Evolutionary conservation across 2,797 vertebrate genomes (phyloP).

Genomic region (Onychomys leucogaster): DNA sequence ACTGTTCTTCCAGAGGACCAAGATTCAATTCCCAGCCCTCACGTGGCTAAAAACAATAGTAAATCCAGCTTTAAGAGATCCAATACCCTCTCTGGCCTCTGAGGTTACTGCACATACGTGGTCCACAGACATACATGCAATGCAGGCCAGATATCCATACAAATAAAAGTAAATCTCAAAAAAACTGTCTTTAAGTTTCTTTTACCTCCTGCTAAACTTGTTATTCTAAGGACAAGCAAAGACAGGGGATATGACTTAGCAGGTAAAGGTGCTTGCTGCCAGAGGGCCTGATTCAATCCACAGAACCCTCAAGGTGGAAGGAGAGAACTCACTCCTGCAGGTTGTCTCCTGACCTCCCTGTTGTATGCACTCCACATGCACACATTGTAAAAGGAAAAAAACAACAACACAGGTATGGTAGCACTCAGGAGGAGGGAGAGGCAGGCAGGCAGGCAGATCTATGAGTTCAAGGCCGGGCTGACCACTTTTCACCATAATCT

Average conservation of each 20-base stretch:
- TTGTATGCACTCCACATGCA: neutral
- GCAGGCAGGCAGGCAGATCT: neutral
- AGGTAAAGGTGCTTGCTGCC: no score
- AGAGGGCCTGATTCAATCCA: neutral
- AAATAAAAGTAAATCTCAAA: neutral
- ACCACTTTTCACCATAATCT: conserved; percentile 19
- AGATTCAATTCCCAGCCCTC: neutral
- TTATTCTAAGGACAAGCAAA: conserved; percentile 28
- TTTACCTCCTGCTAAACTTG: conserved; percentile 15
- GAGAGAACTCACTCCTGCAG: neutral
- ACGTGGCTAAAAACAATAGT: neutral
- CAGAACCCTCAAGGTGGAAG: neutral
- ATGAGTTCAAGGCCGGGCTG: neutral
- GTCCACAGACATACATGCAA: neutral
- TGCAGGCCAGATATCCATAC: neutral
- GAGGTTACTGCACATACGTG: neutral
- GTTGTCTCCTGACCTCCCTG: neutral
- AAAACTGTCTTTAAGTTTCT: conserved; percentile 11
- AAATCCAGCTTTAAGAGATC: neutral
- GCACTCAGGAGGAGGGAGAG: neutral
- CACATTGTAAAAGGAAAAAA: neutral
- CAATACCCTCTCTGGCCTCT: neutral
- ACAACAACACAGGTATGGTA: neutral
- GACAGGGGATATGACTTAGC: neutral
- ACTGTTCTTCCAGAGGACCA: neutral